Base-by-base conservation (phyloP, 2,888 invertebrate genomes). In the Stenolophus ochropezus region DNA sequence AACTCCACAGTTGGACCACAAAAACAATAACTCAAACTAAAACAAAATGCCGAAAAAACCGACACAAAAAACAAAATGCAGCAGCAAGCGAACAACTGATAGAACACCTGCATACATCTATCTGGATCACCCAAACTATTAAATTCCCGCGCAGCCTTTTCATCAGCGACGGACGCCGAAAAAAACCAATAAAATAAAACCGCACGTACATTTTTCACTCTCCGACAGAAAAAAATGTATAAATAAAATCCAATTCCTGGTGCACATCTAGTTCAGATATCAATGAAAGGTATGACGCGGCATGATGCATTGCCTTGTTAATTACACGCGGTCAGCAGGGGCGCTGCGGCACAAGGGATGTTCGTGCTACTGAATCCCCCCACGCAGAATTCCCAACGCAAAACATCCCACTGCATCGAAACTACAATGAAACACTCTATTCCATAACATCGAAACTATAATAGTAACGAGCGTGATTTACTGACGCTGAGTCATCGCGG, bases 231-330 rank as follows among this genome's bases (percentile, higher is more conserved):
- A 69, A 69, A 69, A 79, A 65, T 51, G 51, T 69, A 79, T 79
- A 71, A 79, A 79, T 79, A 71, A 79, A 79, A 79, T 79, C 71
- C 69, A 56, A 79, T 79, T 47, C 42, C 23, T 61, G 23, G 8
- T 16, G 56, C 56, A 56, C 56, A 56, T 56, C 61, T 61, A 61
- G 61, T 61, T 61, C 61, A 61, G 73, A 73, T 49, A 73, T 47
- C 84, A 84, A 80, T 84, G 84, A 82, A 84, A 81, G 83, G 82
- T 85, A 86, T 85, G 86, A 86, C 86, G 86, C 83, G 82, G 79
- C 85, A 85, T 86, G 86, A 88, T 86, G 84, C 86, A 87, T 87
- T 83, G 86, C 85, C 83, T 83, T 86, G 87, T 87, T 88, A 87
- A 88, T 88, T 88, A 86, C 86, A 85, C 86, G 87, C 84, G 84